Evolutionary conservation across 2,797 vertebrate species (phyloP).

Genomic region (Urosaurus nigricauda): DNA sequence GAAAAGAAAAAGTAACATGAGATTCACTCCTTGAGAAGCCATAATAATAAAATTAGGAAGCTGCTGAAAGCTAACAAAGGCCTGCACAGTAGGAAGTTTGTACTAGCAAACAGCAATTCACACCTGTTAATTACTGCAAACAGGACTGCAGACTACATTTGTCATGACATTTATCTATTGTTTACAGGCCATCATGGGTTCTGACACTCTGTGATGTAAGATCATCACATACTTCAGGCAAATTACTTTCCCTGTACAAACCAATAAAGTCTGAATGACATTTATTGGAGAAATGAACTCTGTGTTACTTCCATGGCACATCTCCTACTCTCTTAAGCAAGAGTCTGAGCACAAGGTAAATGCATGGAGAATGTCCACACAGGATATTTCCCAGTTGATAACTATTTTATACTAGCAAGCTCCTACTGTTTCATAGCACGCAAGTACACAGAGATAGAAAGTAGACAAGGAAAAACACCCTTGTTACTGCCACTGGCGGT

Average conservation of each 20-base stretch:
- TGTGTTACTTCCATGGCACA: neutral
- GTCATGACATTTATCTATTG: slow-evolving; percentile 62
- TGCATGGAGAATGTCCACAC: neutral
- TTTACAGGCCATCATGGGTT: slow-evolving; percentile 62
- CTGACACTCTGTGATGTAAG: neutral
- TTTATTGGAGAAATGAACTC: slow-evolving; percentile 26
- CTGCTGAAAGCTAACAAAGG: slow-evolving; percentile 63
- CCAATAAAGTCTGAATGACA: slow-evolving; percentile 42
- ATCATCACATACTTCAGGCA: slow-evolving; percentile 32
- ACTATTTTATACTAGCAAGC: neutral
- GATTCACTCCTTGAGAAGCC: slow-evolving; percentile 65
- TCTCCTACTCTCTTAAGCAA: slow-evolving; percentile 13
- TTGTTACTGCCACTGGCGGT: neutral
- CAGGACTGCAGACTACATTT: slow-evolving; percentile 42
- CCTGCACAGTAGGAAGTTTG: slow-evolving; percentile 61
- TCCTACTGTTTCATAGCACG: neutral
- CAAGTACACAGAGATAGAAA: neutral
- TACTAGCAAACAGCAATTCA: slow-evolving; percentile 73
- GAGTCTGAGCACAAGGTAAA: neutral
- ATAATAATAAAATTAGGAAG: slow-evolving; percentile 59
- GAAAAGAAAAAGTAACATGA: slow-evolving; percentile 58
- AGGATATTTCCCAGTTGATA: neutral
- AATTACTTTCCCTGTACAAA: slow-evolving; percentile 46
- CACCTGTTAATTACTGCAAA: slow-evolving; percentile 75
- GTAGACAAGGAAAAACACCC: neutral